Conservation (phyloP, 2,113 vertebrate species). For the Ictalurus punctatus region DNA sequence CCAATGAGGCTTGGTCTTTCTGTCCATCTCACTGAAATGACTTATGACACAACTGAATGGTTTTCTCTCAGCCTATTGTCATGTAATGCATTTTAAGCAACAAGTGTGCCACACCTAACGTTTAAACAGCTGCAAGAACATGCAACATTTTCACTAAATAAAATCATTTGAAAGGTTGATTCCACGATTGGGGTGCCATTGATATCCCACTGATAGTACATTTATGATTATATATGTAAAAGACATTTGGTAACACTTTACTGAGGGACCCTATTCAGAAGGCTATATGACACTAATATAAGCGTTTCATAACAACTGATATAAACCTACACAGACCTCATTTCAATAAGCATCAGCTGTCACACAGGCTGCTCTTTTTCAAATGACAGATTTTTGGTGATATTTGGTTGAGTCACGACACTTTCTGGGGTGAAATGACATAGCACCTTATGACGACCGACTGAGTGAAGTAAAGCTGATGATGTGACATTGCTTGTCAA, state of each 20-base stretch:
- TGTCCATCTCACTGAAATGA: conserved; percentile 30
- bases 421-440: neutral
- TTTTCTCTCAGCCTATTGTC: conserved; percentile 18
- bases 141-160: neutral
- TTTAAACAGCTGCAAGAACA: neutral
- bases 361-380: neutral
- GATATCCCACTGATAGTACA: neutral
- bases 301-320: neutral
- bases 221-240: neutral
- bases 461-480: neutral
- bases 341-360: neutral
- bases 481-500: neutral
- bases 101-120: neutral
- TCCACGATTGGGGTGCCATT: neutral
- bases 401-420: neutral
- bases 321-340: neutral
- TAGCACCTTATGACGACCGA: neutral
- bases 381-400: neutral
- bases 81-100: conserved; percentile 18
- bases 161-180: neutral
- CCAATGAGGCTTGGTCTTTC: conserved; percentile 37
- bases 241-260: neutral
- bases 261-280: neutral
- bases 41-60: conserved; percentile 33
- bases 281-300: neutral